Percentiles rank a stretch among this genome's conserved stretches.
Evolutionary conservation across 1,140 invertebrate species (phyloP).

Genomic region (Portunus trituberculatus): DNA sequence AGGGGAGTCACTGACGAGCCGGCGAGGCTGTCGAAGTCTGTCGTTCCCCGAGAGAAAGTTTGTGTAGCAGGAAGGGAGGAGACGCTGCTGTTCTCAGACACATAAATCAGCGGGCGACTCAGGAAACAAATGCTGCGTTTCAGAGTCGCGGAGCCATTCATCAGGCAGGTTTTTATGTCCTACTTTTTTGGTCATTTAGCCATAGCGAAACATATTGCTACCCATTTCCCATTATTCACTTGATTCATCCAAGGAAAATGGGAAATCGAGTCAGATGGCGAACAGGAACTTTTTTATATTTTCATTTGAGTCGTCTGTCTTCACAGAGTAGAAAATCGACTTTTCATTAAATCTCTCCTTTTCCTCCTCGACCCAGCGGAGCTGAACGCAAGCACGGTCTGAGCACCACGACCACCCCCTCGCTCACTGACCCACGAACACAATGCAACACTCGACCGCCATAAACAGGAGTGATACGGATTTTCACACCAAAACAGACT

Average conservation of each 20-base stretch:
- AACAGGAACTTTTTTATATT: neutral
- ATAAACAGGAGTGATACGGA: too few species aligned
- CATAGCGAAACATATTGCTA: constrained; percentile 3
- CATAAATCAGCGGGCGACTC: neutral
- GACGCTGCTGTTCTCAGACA: neutral
- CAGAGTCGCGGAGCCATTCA: constrained; percentile 9
- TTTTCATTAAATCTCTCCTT: neutral
- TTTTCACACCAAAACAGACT: too few species aligned
- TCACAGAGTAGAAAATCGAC: neutral
- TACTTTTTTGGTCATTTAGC: neutral
- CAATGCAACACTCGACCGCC: too few species aligned
- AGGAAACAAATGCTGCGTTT: constrained; percentile 13
- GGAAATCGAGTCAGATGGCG: neutral
- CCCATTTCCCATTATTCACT: constrained; percentile 13
- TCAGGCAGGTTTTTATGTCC: constrained; percentile 1
- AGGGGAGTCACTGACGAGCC: neutral
- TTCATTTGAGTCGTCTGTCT: neutral
- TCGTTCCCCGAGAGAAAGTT: neutral
- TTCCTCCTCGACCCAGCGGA: neutral
- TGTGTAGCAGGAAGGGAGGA: neutral
- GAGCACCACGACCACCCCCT: too few species aligned
- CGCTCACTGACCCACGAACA: too few species aligned
- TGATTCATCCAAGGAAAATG: constrained; percentile 2
- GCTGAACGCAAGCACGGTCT: too few species aligned
- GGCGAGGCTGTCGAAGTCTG: neutral